Percentiles rank a stretch among this genome's conserved stretches.
phyloP scores from a whole-genome alignment of 2,888 invertebrate genomes.

The Periphyllus acericola region DNA sequence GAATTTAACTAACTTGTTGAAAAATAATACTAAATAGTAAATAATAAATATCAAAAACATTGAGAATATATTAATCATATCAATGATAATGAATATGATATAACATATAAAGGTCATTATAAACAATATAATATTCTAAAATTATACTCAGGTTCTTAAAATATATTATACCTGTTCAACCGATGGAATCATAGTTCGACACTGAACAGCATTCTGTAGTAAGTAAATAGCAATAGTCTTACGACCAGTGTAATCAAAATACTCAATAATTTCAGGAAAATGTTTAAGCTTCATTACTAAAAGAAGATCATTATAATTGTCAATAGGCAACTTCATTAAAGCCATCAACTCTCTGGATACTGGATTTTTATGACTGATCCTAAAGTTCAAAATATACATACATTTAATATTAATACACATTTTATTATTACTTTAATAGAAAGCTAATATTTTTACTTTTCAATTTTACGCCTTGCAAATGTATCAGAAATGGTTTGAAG shows the following conservation, averaged over 20 bases:
- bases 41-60: too few species aligned
- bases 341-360: slow-evolving; percentile 94
- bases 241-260: slow-evolving; percentile 87
- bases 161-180: slow-evolving; percentile 79
- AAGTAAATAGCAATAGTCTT: slow-evolving; percentile 88
- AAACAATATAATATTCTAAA: too few species aligned
- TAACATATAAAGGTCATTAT: too few species aligned
- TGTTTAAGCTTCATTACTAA: slow-evolving; percentile 87
- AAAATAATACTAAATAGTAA: too few species aligned
- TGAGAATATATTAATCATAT: neutral
- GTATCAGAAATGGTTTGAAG: slow-evolving; percentile 90
- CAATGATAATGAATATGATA: neutral
- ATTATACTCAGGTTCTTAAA: neutral
- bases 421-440: neutral
- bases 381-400: slow-evolving; percentile 66
- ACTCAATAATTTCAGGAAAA: slow-evolving; percentile 85
- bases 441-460: slow-evolving; percentile 71
- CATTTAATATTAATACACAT: neutral
- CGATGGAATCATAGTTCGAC: slow-evolving; percentile 85
- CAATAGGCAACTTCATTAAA: slow-evolving; percentile 92
- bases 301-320: slow-evolving; percentile 92
- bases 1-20: neutral
- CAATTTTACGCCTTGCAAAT: slow-evolving; percentile 86
- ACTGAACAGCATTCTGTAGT: slow-evolving; percentile 88
- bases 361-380: slow-evolving; percentile 80